These are phyloP conservation scores for Oithona nana DNA, from an alignment of 2,888 invertebrate species.

Conservation along the genomic window DNA sequence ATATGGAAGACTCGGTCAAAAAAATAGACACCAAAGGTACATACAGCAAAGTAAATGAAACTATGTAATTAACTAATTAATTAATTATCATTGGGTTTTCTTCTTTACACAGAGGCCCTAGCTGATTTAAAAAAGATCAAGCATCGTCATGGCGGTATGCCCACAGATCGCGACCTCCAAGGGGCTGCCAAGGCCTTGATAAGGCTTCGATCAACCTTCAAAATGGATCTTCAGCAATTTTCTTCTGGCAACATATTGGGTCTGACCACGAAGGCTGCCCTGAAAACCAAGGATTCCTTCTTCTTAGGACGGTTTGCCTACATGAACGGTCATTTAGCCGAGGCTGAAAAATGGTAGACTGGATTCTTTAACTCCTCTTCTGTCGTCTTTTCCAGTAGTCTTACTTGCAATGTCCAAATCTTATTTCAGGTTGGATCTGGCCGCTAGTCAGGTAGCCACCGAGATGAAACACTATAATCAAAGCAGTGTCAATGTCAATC, in stretches of 20 bases:
- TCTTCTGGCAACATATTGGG: constrained; percentile 8
- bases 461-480: not conserved
- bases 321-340: not conserved
- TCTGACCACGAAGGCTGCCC: not conserved
- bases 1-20: constrained; percentile 19
- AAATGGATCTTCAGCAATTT: constrained; percentile 15
- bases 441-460: not conserved
- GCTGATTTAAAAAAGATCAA: constrained; percentile 1
- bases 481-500: not conserved
- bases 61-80: too few species aligned
- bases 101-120: not conserved
- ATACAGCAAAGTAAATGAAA: not conserved
- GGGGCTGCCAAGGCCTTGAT: constrained; percentile 17
- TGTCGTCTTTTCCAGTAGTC: too few species aligned
- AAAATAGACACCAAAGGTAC: constrained; percentile 7
- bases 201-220: constrained; percentile 16
- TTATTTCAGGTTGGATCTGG: not conserved
- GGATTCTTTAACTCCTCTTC: too few species aligned
- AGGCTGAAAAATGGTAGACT: not conserved
- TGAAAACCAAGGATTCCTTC: not conserved
- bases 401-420: too few species aligned
- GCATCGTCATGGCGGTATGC: constrained; percentile 8
- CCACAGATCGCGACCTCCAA: constrained; percentile 13
- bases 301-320: constrained; percentile 5
- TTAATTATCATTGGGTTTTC: too few species aligned